These are phyloP conservation scores for Acrocephalus arundinaceus DNA, from an alignment of 2,113 vertebrate species.

Conservation along the genomic window DNA sequence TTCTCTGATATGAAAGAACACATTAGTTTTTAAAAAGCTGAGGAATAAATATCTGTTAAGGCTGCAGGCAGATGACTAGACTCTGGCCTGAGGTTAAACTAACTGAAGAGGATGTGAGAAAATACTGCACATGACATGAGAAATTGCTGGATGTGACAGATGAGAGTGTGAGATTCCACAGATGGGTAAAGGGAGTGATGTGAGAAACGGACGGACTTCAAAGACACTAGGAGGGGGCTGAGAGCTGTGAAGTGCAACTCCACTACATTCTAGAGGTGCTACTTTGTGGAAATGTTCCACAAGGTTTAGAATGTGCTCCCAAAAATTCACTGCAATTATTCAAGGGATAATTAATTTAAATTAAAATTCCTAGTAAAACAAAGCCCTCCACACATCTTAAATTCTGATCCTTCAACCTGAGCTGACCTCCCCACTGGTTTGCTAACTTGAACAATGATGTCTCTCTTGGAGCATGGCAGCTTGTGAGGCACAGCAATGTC, in stretches of 20 bases:
- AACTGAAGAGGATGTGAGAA: background rate
- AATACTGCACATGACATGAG: background rate
- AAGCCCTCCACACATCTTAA: background rate
- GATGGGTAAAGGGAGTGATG: background rate
- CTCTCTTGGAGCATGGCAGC: background rate
- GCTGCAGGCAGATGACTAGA: background rate
- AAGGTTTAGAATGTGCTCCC: background rate
- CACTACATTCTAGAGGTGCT: background rate
- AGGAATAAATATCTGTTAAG: background rate
- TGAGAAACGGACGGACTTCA: background rate
- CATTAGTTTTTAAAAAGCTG: background rate
- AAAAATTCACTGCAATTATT: background rate
- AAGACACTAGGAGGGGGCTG: background rate
- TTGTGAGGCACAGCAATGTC: background rate
- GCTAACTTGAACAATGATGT: background rate
- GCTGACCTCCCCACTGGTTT: background rate
- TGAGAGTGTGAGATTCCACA: background rate
- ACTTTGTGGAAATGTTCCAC: background rate
- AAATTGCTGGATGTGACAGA: background rate
- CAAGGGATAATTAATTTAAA: background rate
- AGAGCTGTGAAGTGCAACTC: background rate
- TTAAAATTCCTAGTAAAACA: background rate
- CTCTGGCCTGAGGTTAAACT: background rate
- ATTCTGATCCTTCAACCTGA: background rate
- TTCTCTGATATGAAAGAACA: background rate